Percentiles rank a stretch among this genome's conserved stretches.
Conservation (phyloP, 2,113 vertebrate species). For the Todiramphus saurophagus region DNA sequence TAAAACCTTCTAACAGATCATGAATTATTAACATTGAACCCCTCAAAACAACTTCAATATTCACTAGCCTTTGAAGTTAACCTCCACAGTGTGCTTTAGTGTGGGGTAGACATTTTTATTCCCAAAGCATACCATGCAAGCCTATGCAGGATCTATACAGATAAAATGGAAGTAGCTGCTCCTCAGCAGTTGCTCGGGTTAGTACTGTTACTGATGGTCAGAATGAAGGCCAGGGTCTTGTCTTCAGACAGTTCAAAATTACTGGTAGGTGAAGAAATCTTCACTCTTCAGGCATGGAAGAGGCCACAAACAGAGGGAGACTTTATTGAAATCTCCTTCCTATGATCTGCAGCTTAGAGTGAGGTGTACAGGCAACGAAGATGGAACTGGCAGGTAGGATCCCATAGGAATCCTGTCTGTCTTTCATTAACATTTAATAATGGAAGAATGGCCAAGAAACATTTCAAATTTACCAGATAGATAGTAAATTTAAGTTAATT, state of each 20-base stretch:
- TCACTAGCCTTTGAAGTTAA: not conserved
- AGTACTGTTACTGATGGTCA: not conserved
- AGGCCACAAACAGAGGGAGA: not conserved
- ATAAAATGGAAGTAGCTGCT: not conserved
- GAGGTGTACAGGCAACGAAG: not conserved
- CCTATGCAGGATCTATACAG: not conserved
- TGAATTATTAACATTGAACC: not conserved
- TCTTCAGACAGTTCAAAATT: not conserved
- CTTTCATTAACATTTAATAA: not conserved
- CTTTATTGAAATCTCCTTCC: not conserved
- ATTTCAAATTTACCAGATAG: not conserved
- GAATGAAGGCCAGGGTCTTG: not conserved
- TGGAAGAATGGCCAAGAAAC: not conserved
- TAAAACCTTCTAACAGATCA: not conserved
- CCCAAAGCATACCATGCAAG: not conserved
- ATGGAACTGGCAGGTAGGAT: not conserved
- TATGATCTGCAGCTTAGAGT: not conserved
- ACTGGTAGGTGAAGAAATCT: not conserved
- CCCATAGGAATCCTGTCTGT: not conserved
- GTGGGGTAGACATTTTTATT: not conserved
- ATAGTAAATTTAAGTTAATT: not conserved
- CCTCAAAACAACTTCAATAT: not conserved
- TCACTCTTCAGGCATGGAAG: not conserved
- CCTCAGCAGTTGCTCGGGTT: not conserved
- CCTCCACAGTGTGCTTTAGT: not conserved